Conservation (phyloP, 2,888 invertebrate genomes). For the Panopea generosa region DNA sequence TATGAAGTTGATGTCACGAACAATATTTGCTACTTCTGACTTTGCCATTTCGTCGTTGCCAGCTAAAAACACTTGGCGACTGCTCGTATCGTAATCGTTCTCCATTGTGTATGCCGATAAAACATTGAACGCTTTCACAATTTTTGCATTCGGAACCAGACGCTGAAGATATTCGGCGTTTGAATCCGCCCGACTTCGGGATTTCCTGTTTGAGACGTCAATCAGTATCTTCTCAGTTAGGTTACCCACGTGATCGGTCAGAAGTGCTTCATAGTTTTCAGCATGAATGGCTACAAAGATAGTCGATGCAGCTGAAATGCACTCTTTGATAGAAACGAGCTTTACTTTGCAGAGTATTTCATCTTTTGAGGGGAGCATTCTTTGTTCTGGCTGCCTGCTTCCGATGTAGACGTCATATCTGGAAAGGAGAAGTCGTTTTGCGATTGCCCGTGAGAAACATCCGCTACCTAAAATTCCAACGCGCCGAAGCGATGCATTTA, state of each 20-base stretch:
- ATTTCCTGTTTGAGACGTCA: conserved; percentile 77
- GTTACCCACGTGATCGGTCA: conserved; percentile 55
- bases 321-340: conserved; percentile 67
- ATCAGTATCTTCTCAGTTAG: conserved; percentile 73
- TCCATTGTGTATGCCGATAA: conserved; percentile 79
- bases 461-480: conserved; percentile 80
- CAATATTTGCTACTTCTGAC: conserved; percentile 67
- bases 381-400: conserved; percentile 70
- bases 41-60: conserved; percentile 69
- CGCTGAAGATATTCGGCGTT: conserved; percentile 73
- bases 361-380: conserved; percentile 59
- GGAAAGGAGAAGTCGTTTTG: conserved; percentile 69
- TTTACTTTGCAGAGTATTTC: conserved; percentile 71
- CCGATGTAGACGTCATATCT: conserved; percentile 79
- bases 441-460: conserved; percentile 75
- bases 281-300: conserved; percentile 75
- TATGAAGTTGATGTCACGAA: conserved; percentile 75
- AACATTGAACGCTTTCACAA: conserved; percentile 81
- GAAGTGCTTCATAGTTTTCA: conserved; percentile 71
- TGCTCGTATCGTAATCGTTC: conserved; percentile 67
- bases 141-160: conserved; percentile 64
- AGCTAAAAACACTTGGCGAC: conserved; percentile 73
- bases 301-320: conserved; percentile 63
- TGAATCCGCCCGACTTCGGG: conserved; percentile 63
- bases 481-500: conserved; percentile 10